Evolutionary conservation across 2,888 invertebrate species (phyloP), one percentile per base, ranked within the genome.

Genomic region (Diarsia mendica): DNA sequence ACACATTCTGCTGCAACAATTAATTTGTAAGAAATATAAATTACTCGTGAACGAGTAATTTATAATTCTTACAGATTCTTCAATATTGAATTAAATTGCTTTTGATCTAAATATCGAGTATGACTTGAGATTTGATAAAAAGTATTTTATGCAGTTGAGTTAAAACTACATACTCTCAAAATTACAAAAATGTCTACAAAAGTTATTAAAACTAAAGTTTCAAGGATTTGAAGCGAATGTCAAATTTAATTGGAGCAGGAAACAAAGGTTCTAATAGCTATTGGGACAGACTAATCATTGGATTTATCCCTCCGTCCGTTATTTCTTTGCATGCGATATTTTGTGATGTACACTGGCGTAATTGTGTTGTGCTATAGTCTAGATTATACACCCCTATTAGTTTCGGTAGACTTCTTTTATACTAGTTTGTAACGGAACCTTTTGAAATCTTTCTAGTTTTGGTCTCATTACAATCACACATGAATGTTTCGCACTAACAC

Each of bases 261-360:
- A 70, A 65, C 20, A 67, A 55, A 77, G 13, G 85, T 83, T 83
- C 66, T 81, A 75, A 77, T 77, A 76, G 79, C 78, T 64, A 73
- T 87, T 80, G 72, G 44, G 11, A 61, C 23, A 74, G 61, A 79
- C 71, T 60, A 39, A 63, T 66, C 11, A 69, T 72, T 67, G 67
- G 10, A 66, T 67, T 70, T 72, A 66, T 78, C 46, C 77, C 64
- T 80, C 68, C 69, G 65, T 77, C 67, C 71, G 75, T 82, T 44
- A 85, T 85, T 83, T 86, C 66, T 86, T 79, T 93, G 94, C 93
- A 94, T 94, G 94, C 86, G 83, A 80, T 88, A 87, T 87, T 63
- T 63, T 86, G 89, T 90, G 88, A 89, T 90, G 90, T 92, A 92
- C 92, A 94, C 94, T 95, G 96, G 95, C 95, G 95, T 95, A 94